phyloP scores from a whole-genome alignment of 2,113 vertebrate species.

The Gadus chalcogrammus region DNA sequence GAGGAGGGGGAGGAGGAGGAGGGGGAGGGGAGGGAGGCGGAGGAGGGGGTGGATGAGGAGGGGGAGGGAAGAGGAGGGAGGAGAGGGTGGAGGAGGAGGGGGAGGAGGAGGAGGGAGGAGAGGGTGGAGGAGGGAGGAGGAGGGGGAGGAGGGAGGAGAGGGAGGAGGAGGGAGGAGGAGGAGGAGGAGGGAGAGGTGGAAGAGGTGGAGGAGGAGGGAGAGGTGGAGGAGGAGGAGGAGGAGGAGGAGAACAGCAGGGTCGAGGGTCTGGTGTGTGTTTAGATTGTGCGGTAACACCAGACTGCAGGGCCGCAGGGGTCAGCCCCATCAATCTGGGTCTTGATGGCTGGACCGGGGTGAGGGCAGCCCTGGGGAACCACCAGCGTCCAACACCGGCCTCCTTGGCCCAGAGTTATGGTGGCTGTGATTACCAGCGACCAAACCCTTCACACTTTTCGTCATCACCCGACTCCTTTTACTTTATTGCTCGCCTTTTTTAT shows the following conservation, averaged over 20 bases:
- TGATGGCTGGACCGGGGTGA: slow-evolving; percentile 44
- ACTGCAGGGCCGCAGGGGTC: slow-evolving; percentile 29
- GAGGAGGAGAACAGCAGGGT: slow-evolving; percentile 26
- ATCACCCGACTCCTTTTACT: too few relatives aligned
- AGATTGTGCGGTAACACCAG: slow-evolving; percentile 22
- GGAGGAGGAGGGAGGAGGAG: too few relatives aligned
- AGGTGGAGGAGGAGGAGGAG: slow-evolving; percentile 10
- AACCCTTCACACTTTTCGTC: background rate
- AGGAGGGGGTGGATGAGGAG: slow-evolving; percentile 17
- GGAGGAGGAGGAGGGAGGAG: slow-evolving; percentile 20
- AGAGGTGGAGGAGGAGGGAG: slow-evolving; percentile 23
- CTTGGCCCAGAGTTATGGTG: slow-evolving; percentile 38
- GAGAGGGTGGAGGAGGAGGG: slow-evolving; percentile 9
- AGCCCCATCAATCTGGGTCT: slow-evolving; percentile 47
- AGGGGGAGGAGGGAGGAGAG: slow-evolving; percentile 11
- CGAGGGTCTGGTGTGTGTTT: slow-evolving; percentile 57
- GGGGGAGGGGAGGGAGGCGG: slow-evolving; percentile 16
- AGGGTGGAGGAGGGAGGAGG: slow-evolving; percentile 21
- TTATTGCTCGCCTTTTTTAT: too few relatives aligned
- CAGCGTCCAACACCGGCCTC: slow-evolving; percentile 19
- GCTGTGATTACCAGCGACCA: slow-evolving; percentile 33
- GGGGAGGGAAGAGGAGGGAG: too few relatives aligned
- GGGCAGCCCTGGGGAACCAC: slow-evolving; percentile 12
- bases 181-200: slow-evolving; percentile 17
- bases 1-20: slow-evolving; percentile 3